Evolutionary conservation across 2,113 vertebrate genomes (phyloP).

Genomic region (Chionis minor): DNA sequence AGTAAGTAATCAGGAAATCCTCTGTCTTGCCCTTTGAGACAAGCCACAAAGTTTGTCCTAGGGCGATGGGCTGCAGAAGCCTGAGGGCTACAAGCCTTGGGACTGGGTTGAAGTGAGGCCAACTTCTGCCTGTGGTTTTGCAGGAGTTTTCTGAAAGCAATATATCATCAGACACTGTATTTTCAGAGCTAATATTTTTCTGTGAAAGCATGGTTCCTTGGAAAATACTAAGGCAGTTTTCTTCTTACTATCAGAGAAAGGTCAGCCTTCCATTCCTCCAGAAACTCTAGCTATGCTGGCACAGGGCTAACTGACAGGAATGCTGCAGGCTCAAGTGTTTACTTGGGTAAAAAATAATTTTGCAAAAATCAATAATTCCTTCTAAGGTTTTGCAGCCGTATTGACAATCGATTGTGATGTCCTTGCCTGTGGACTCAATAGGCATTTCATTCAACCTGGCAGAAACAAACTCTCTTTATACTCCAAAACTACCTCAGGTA

Average conservation of each 20-base stretch:
- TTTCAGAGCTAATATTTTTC: background rate
- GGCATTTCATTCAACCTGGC: background rate
- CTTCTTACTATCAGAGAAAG: background rate
- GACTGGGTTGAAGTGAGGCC: background rate
- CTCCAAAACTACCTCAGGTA: background rate
- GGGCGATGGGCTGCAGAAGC: background rate
- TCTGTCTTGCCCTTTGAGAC: background rate
- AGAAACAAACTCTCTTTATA: background rate
- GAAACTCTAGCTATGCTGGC: background rate
- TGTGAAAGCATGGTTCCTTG: background rate
- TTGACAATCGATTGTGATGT: background rate
- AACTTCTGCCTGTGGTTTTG: background rate
- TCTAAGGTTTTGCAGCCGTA: background rate
- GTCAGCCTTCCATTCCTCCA: background rate
- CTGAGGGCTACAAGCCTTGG: background rate
- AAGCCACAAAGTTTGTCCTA: background rate
- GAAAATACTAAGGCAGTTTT: background rate
- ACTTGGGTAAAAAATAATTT: background rate
- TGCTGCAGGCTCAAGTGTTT: background rate
- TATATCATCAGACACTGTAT: rapidly evolving
- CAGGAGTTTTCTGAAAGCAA: background rate
- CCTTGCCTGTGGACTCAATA: background rate
- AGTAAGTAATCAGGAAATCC: background rate
- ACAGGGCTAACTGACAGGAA: background rate
- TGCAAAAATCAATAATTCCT: background rate